These are phyloP conservation scores for Oxycera nigricornis DNA, from an alignment of 2,888 invertebrate species.

Conservation along the genomic window DNA sequence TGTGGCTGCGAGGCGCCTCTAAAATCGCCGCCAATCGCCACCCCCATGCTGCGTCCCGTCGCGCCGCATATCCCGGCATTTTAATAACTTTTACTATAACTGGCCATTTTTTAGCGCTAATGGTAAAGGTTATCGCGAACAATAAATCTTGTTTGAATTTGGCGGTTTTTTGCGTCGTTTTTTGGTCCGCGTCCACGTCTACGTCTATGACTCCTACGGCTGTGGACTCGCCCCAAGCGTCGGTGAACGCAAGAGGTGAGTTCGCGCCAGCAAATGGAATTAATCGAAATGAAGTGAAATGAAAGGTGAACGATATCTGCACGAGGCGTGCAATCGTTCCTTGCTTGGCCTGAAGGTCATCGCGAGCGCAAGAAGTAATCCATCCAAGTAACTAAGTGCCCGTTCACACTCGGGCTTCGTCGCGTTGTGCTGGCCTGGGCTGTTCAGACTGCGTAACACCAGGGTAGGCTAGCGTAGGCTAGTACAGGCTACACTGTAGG, in stretches of 20 bases:
- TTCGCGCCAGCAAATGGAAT: constrained; percentile 1
- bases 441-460: too few relatives aligned
- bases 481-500: not conserved
- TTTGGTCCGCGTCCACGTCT: not conserved
- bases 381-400: not conserved
- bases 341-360: constrained; percentile 18
- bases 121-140: not conserved
- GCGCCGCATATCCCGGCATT: not conserved
- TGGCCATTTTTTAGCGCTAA: not conserved
- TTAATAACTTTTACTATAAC: not conserved
- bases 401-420: not conserved
- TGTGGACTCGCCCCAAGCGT: not conserved
- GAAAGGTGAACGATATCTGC: constrained; percentile 19
- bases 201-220: not conserved
- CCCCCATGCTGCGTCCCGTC: not conserved
- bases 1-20: not conserved
- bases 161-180: not conserved
- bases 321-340: not conserved
- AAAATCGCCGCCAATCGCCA: not conserved
- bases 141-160: not conserved
- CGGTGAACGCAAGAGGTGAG: not conserved
- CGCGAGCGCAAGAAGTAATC: constrained; percentile 9
- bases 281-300: constrained; percentile 30
- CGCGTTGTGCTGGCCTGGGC: not conserved
- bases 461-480: not conserved